Base-by-base conservation (phyloP, 2,888 invertebrate genomes). In the Heliconius hortense region DNA sequence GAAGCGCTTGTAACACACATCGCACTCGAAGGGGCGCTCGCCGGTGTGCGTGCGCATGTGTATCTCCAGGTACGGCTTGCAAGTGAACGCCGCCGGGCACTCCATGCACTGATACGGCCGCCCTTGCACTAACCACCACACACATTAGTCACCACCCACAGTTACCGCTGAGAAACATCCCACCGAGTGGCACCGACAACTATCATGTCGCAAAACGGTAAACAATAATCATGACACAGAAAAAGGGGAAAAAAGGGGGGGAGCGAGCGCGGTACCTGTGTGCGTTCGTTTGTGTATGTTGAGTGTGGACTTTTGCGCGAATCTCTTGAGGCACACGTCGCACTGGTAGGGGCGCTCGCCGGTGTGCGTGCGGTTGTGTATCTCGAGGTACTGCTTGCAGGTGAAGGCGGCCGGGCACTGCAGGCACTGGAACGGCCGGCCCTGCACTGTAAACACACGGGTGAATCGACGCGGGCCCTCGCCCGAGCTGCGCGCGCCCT, bases 281-380 rank as follows among this genome's bases (percentile, higher is more conserved):
- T 97, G 97, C 84, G 96, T 96, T 87, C 97, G 93, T 92, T 96
- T 97, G 93, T 97, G 97, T 84, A 97, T 97, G 89, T 97, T 97
- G 84, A 97, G 94, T 84, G 97, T 97, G 82, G 96, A 96, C 90
- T 97, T 97, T 93, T 97, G 97, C 82, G 97, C 96, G 93, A 97
- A 97, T 87, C 96, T 95, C 92, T 97, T 97, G 88, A 96, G 95
- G 88, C 97, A 97, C 80, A 96, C 94, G 88, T 96, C 96, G 89
- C 97, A 97, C 90, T 96, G 94, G 89, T 95, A 95, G 80, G 95
- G 95, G 75, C 94, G 91, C 87, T 95, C 94, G 83, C 94, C 94
- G 80, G 94, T 94, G 90, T 94, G 94, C 84, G 94, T 94, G 86
- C 94, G 93, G 87, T 93, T 94, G 90, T 94, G 94, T 76, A 94